Evolutionary conservation across 2,113 vertebrate species (phyloP).

Genomic region (Apus apus): DNA sequence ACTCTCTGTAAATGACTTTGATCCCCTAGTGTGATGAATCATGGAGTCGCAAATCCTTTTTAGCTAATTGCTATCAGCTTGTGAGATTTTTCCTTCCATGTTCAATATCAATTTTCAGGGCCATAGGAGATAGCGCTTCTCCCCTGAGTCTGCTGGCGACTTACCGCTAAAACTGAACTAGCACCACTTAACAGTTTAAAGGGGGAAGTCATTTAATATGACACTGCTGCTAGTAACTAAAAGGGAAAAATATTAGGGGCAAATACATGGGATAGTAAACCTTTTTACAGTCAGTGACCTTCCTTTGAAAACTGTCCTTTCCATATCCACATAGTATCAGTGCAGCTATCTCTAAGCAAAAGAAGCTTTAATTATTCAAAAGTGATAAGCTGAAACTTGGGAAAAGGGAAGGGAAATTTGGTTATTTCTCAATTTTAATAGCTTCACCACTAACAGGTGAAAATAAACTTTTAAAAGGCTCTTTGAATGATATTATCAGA

Average conservation of each 20-base stretch:
- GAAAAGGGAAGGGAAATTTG: neutral
- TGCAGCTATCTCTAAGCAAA: neutral
- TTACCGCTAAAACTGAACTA: slow-evolving; percentile 85
- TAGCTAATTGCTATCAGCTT: slow-evolving; percentile 99
- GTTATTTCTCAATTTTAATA: neutral
- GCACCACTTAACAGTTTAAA: slow-evolving; percentile 92
- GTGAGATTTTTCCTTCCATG: slow-evolving; percentile 89
- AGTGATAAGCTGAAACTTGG: neutral
- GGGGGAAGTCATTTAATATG: slow-evolving; percentile 81
- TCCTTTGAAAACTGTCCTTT: slow-evolving; percentile 61
- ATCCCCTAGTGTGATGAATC: slow-evolving; percentile 94
- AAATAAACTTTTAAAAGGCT: neutral
- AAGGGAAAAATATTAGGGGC: slow-evolving; percentile 79
- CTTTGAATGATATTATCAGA: neutral
- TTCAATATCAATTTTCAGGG: slow-evolving; percentile 99
- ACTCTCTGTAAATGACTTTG: slow-evolving; percentile 89
- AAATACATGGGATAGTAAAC: slow-evolving; percentile 75
- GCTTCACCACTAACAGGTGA: neutral
- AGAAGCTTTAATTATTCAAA: neutral
- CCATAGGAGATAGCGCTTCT: slow-evolving; percentile 87
- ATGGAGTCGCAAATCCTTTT: slow-evolving; percentile 95
- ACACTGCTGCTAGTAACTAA: slow-evolving; percentile 83
- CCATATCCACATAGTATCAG: neutral
- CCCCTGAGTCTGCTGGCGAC: slow-evolving; percentile 88
- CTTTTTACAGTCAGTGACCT: slow-evolving; percentile 81